phyloP scores from a whole-genome alignment of 2,888 invertebrate species.

The Drosophila antonietae region DNA sequence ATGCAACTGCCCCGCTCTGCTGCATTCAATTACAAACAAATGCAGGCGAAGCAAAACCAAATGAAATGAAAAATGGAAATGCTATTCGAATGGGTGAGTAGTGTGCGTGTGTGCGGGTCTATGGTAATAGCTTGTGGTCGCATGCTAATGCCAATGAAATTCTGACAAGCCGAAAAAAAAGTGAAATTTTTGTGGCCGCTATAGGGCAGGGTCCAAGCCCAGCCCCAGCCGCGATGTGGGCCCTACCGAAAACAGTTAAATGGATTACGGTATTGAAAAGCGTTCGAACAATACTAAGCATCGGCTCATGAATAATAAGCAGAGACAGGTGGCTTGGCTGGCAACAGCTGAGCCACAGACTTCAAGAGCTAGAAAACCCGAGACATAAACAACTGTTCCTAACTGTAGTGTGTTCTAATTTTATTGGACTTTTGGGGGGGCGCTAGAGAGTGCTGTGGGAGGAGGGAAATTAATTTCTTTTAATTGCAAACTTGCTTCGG shows the following conservation, averaged over 20 bases:
- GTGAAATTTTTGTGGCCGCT: constrained; percentile 54
- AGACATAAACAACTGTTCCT: constrained; percentile 35
- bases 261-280: constrained; percentile 67
- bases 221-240: constrained; percentile 5
- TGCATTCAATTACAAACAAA: constrained; percentile 49
- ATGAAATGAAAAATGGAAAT: constrained; percentile 31
- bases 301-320: constrained; percentile 59
- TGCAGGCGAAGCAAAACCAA: constrained; percentile 19
- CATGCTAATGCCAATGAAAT: constrained; percentile 42
- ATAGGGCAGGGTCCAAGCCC: constrained; percentile 23
- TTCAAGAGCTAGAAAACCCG: constrained; percentile 1
- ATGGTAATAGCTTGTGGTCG: constrained; percentile 24
- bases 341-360: constrained; percentile 29
- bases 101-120: constrained; percentile 1
- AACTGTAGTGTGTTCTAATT: constrained; percentile 71
- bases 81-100: constrained; percentile 7
- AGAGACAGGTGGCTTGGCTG: constrained; percentile 20
- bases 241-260: constrained; percentile 66
- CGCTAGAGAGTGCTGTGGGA: not conserved
- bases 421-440: not conserved
- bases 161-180: constrained; percentile 42
- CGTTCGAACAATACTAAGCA: constrained; percentile 22
- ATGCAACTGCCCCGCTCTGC: constrained; percentile 24
- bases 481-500: constrained; percentile 35
- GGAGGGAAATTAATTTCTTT: constrained; percentile 25